Percentiles rank a stretch among this genome's conserved stretches.
Conservation (phyloP, 2,888 invertebrate species). For the Anagyrus pseudococci region DNA sequence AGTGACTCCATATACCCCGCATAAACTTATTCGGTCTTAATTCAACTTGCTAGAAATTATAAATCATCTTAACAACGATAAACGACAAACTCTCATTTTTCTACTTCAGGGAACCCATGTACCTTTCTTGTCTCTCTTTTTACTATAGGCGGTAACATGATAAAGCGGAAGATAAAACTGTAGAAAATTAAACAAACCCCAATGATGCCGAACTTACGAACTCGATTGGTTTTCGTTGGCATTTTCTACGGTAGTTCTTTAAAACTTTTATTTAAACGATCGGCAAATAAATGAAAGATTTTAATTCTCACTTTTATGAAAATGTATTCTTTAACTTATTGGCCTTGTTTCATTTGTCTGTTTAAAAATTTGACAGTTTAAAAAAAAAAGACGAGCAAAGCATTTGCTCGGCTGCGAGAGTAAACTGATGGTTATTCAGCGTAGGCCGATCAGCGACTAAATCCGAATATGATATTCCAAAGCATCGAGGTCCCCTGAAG, state of each 20-base stretch:
- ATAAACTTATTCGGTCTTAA: conserved; percentile 18
- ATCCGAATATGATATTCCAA: neutral
- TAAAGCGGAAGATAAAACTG: conserved; percentile 14
- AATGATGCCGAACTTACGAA: conserved; percentile 5
- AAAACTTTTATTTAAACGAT: no score
- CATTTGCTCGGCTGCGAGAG: no score
- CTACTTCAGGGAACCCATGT: neutral
- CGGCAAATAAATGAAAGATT: no score
- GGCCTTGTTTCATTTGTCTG: no score
- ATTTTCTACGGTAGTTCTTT: no score
- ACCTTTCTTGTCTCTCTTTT: conserved; percentile 15
- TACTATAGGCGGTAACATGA: conserved; percentile 12
- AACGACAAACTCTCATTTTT: neutral
- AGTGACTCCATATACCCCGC: conserved; percentile 77
- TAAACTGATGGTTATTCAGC: neutral
- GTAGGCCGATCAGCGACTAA: neutral
- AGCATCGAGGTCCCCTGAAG: neutral
- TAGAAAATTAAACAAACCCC: conserved; percentile 14
- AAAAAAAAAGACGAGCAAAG: no score
- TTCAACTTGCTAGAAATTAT: conserved; percentile 6
- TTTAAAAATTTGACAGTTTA: no score
- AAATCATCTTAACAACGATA: neutral
- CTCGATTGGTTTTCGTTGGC: no score
- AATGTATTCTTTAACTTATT: no score
- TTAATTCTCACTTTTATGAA: no score